Percentiles rank a stretch among this genome's conserved stretches.
These are phyloP conservation scores for Archilochus colubris DNA, from an alignment of 2,113 vertebrate species.

Conservation along the genomic window DNA sequence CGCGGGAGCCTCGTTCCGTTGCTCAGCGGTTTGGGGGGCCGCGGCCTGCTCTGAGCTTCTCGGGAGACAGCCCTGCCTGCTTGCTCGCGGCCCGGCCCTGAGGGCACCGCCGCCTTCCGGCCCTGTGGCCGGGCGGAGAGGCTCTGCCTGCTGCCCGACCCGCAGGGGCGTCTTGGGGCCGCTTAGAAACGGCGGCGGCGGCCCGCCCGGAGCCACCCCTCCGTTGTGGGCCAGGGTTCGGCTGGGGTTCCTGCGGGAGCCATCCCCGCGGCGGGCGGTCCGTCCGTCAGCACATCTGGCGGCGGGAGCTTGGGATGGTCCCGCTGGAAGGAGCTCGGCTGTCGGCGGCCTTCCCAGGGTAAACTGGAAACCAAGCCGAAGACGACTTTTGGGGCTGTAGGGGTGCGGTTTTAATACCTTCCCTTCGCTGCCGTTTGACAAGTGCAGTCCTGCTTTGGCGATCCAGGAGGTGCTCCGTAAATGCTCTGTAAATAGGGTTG, in stretches of 20 bases:
- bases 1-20: not conserved
- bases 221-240: not conserved
- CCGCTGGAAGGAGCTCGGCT: not conserved
- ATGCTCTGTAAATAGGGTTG: not conserved
- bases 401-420: rapidly evolving
- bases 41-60: not conserved
- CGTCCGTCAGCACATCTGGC: too few species aligned
- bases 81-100: too few species aligned
- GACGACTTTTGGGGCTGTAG: not conserved
- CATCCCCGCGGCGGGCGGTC: too few species aligned
- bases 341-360: not conserved
- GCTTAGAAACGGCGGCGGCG: not conserved
- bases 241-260: not conserved
- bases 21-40: too few species aligned
- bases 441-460: not conserved
- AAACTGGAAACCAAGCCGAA: not conserved
- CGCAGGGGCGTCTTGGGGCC: too few species aligned
- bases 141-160: not conserved
- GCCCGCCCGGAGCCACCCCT: too few species aligned
- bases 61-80: not conserved
- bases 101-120: not conserved
- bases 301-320: not conserved
- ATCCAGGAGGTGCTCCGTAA: not conserved
- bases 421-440: rapidly evolving
- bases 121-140: not conserved